Evolutionary conservation across 2,113 vertebrate genomes (phyloP), one percentile per base, ranked within the genome.

Genomic region (Pachyramphus minor): DNA sequence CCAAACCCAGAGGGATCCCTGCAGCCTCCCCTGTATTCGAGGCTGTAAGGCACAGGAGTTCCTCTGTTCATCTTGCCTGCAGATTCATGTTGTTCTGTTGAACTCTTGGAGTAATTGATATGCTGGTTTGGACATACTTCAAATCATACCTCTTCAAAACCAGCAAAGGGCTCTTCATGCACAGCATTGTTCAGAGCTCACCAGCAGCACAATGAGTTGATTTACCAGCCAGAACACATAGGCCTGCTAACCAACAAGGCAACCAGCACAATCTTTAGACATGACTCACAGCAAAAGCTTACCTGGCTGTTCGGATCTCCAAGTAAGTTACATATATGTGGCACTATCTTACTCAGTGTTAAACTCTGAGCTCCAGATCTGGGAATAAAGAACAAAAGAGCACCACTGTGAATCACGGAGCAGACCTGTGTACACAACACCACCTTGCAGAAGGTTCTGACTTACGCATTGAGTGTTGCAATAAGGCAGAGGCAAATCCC

Each of bases 231-330:
- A 39, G 62, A 74, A 53, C 1, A 1, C 20, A 85, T 37, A 68
- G 58, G 25, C 28, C n/a, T 4, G 1, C 53, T 66, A 27, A 53
- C 47, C 12, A 27, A 50, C 50, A 41, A 53, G 27, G 33, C 55
- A 73, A 83, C 20, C 37, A 37, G 91, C 66, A 69, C 17, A 56
- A 71, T 80, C 45, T 83, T 75, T n/a, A 81, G 39, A 55, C 0
- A 2, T 28, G 64, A 90, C 63, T 90, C 74, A 35, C 71, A 93
- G 12, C 45, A 67, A 71, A 90, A 56, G 72, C 95, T 98, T 96
- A 99, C 99, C 99, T 99, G 99, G 94, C 99, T 99, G 49, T 99
- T 99, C 76, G 99, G 99, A 97, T 99, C 99, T 94, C 99, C 99
- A 92, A 99, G 97, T 83, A 99, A 98, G 96, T 99, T 99, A 98